These are phyloP conservation scores for Leptocoma aspasia DNA, from an alignment of 2,113 vertebrate genomes.

Conservation along the genomic window DNA sequence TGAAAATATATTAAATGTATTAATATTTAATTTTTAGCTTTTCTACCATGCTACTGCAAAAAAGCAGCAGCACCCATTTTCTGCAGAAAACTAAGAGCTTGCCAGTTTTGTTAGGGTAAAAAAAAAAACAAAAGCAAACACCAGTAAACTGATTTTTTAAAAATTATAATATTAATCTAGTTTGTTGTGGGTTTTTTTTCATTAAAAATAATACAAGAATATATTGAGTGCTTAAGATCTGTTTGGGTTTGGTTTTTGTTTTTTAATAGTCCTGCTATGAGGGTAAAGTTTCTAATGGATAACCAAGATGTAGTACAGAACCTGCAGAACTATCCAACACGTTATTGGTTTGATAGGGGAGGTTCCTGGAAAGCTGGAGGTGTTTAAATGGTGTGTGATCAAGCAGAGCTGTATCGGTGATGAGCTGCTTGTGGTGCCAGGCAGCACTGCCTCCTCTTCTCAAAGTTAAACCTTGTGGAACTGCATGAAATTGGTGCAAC, in stretches of 20 bases:
- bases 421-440: background rate
- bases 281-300: background rate
- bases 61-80: background rate
- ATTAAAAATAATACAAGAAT: background rate
- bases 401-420: accelerated
- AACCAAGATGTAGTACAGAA: background rate
- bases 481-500: background rate
- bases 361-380: background rate
- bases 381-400: background rate
- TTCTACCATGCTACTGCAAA: background rate
- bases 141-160: background rate
- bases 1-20: background rate
- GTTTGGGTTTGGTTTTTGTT: background rate
- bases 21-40: constrained; percentile 8
- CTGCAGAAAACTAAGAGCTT: background rate
- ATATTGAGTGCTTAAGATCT: background rate
- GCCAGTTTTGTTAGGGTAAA: background rate
- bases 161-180: background rate
- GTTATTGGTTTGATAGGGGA: background rate
- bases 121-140: background rate
- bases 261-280: background rate
- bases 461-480: background rate
- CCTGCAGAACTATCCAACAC: background rate
- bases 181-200: background rate
- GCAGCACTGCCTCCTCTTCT: background rate